phyloP scores from a whole-genome alignment of 2,888 invertebrate species.

The Sipunculus nudus region DNA sequence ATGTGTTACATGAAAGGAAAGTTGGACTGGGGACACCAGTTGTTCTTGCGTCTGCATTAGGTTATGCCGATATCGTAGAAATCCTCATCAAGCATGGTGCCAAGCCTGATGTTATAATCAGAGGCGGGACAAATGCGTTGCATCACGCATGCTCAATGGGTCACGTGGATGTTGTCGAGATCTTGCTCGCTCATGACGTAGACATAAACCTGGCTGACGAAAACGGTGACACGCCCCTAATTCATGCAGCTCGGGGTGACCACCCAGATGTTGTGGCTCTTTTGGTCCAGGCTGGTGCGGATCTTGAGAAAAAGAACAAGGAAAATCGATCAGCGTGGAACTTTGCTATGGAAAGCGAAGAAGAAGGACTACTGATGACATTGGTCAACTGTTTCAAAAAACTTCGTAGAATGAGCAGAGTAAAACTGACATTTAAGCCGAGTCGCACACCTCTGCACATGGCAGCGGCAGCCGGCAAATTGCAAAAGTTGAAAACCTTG shows the following conservation, averaged over 20 bases:
- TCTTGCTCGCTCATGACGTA: slow-evolving; percentile 21
- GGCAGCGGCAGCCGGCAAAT: slow-evolving; percentile 45
- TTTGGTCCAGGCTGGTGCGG: slow-evolving; percentile 47
- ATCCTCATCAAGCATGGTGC: slow-evolving; percentile 49
- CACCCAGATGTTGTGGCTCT: slow-evolving; percentile 46
- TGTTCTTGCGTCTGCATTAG: slow-evolving; percentile 59
- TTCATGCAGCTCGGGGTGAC: slow-evolving; percentile 54
- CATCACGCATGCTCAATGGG: slow-evolving; percentile 65
- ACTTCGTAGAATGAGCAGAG: slow-evolving; percentile 13
- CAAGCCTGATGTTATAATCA: slow-evolving; percentile 51
- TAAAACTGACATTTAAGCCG: too few relatives aligned
- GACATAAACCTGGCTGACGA: slow-evolving; percentile 56
- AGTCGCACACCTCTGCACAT: slow-evolving; percentile 52
- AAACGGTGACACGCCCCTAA: slow-evolving; percentile 54
- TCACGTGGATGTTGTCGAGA: slow-evolving; percentile 46
- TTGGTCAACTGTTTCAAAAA: slow-evolving; percentile 14
- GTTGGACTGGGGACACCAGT: slow-evolving; percentile 60
- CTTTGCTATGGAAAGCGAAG: slow-evolving; percentile 50
- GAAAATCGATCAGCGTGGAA: slow-evolving; percentile 58
- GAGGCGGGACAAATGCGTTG: slow-evolving; percentile 59
- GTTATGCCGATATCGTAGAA: slow-evolving; percentile 48
- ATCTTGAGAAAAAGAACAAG: slow-evolving; percentile 51
- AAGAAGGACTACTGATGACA: slow-evolving; percentile 44
- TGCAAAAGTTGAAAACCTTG: slow-evolving; percentile 51
- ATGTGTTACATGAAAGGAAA: slow-evolving; percentile 51